Base-by-base conservation (phyloP, 2,113 vertebrate genomes). In the Monopterus albus region DNA sequence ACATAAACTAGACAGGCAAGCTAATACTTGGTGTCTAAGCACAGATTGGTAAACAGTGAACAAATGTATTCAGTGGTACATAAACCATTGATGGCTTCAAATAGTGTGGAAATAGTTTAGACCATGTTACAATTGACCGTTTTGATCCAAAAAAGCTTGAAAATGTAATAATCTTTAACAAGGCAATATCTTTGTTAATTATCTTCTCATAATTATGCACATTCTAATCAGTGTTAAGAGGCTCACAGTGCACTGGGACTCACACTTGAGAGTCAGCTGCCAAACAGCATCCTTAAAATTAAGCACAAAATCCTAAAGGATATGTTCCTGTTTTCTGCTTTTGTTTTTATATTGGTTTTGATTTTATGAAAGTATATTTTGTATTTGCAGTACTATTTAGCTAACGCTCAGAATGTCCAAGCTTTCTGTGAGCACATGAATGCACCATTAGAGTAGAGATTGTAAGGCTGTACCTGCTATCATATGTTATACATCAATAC, bases 201-300 rank as follows among this genome's bases (percentile, higher is more conserved):
- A 38, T 57, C 42, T 38, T 61, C 21, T 25, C 31, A 11, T 39
- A 17, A 56, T 71, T 61, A 61, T 80, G 49, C 60, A 33, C 2
- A 25, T 40, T 70, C 59, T 55, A 55, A 71, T 65, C 53, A 43
- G 25, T 25, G 43, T 28, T 47, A 49, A 60, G 40, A 61, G 47
- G 42, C 42, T 60, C 20, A 14, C 42, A 13, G n/a, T 26, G 18
- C 40, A 29, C 18, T 33, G 56, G 36, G 35, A 14, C 38, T 33
- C 47, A 21, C 5, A 33, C 42, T 40, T 14, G 17, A 64, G 21
- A 42, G 56, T 26, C 29, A 38, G 62, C 72, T 49, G 31, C 33
- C 36, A 65, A 28, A 25, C 21, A 36, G 59, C 14, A 25, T 31
- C 8, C 13, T 26, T 21, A 8, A 3, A 62, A 17, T 26, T 13